phyloP scores from a whole-genome alignment of 2,797 vertebrate genomes.

The Pipistrellus kuhlii region DNA sequence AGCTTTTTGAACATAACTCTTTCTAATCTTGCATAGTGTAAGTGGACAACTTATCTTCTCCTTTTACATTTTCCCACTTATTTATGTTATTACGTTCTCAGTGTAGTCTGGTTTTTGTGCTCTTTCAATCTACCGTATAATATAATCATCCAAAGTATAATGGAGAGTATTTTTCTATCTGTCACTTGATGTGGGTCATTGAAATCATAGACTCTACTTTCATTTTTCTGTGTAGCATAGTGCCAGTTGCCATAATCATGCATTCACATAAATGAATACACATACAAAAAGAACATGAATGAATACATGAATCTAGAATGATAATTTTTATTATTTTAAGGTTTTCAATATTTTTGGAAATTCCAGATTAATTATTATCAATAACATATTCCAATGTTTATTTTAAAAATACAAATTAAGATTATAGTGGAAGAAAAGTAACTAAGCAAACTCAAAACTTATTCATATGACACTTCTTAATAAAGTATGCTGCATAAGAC shows the following conservation, averaged over 20 bases:
- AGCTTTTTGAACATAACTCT: neutral
- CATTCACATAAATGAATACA: neutral
- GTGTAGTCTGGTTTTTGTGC: neutral
- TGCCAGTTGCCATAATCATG: neutral
- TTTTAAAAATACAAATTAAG: neutral
- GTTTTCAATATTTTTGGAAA: neutral
- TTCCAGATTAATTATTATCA: neutral
- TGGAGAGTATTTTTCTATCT: neutral
- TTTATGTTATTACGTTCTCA: neutral
- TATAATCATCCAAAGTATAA: neutral
- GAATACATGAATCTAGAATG: neutral
- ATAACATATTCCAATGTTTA: neutral
- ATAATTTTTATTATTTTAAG: neutral
- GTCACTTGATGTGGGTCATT: neutral
- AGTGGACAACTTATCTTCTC: neutral
- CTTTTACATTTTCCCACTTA: neutral
- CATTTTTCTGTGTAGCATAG: neutral
- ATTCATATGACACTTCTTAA: neutral
- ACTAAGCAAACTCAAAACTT: slow-evolving; percentile 3
- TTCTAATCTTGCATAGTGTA: neutral
- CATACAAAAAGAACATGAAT: neutral
- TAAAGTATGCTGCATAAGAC: neutral
- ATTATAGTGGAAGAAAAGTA: neutral
- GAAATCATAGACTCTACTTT: neutral
- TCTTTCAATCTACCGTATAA: neutral